Percentiles rank a stretch among this genome's conserved stretches.
Conservation (phyloP, 2,888 invertebrate genomes). For the Zeuzera pyrina region DNA sequence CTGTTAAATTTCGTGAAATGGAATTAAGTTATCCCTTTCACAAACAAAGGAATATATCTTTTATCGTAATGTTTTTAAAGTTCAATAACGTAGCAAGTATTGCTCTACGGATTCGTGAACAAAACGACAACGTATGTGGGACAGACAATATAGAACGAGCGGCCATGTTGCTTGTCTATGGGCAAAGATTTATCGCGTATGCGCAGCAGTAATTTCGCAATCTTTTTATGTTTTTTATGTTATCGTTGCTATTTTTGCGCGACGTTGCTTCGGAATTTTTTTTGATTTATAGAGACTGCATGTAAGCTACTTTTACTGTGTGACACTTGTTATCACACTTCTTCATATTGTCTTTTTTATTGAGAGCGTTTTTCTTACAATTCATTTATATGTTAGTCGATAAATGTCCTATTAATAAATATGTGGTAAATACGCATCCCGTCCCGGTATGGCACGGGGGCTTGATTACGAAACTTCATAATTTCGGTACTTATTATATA, state of each 20-base stretch:
- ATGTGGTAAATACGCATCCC: no score
- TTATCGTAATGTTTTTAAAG: constrained; percentile 10
- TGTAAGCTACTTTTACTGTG: no score
- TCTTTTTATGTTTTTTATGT: constrained; percentile 30
- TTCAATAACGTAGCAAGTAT: not conserved
- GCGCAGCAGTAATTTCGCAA: constrained; percentile 44
- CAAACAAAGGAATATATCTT: constrained; percentile 16
- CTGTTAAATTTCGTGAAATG: no score
- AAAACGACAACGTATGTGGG: constrained; percentile 36
- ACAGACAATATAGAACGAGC: constrained; percentile 58
- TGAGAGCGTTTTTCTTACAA: no score
- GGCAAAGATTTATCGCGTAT: constrained; percentile 47
- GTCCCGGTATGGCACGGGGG: no score
- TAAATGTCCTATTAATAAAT: no score
- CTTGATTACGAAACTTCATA: no score
- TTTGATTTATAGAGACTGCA: not conserved
- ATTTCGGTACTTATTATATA: no score
- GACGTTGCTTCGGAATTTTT: not conserved
- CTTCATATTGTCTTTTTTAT: no score
- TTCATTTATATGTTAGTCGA: no score
- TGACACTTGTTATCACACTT: no score
- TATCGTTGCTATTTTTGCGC: not conserved
- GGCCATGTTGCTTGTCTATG: constrained; percentile 62
- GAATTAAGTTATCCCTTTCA: constrained; percentile 16
- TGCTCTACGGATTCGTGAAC: constrained; percentile 14